Evolutionary conservation across 2,113 vertebrate genomes (phyloP), one percentile per base, ranked within the genome.

Genomic region (Tretioscincus oriximinensis): DNA sequence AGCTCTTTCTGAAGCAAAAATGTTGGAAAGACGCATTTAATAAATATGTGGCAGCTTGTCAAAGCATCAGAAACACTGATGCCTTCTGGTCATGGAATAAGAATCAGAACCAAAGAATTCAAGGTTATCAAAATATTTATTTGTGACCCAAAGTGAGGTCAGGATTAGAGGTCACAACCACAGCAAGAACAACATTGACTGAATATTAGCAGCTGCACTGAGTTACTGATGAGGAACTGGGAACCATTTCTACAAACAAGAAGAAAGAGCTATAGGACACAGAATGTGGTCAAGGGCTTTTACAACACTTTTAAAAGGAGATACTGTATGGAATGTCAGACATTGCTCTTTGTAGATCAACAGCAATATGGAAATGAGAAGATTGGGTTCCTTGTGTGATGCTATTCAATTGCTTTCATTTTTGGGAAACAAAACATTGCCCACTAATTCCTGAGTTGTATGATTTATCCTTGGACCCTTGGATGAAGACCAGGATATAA

Each of bases 81-180:
- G 58, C 35, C 41, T 49, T 41, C 69, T 71, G 21, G 24, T 80
- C 6, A 22, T 72, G 35, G n/a, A 72, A 80, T 49, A 22, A 76
- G 35, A 26, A 65, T 65, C 24, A 72, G n/a, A 72, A 72, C 21
- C 60, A 63, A 64, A 41, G 69, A 80, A 72, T 49, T 60, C 78
- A 80, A 80, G 58, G 78, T 80, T 72, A 72, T 69, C 60, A 80
- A 72, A 80, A 80, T 80, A 80, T 80, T 80, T 72, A 80, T 21
- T 45, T 72, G 20, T 49, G 70, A 28, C 69, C 72, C 11, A 47
- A 72, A 45, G 35, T 58, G 29, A 78, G 51, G 54, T 29, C 68
- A 64, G 9, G 35, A 49, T 60, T 49, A 49, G 35, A 72, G n/a
- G 60, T 64, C 60, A 49, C 60, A 72, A 29, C 41, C 35, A 49